These are phyloP conservation scores for Dendropsophus ebraccatus DNA, from an alignment of 2,113 vertebrate species.

Conservation along the genomic window DNA sequence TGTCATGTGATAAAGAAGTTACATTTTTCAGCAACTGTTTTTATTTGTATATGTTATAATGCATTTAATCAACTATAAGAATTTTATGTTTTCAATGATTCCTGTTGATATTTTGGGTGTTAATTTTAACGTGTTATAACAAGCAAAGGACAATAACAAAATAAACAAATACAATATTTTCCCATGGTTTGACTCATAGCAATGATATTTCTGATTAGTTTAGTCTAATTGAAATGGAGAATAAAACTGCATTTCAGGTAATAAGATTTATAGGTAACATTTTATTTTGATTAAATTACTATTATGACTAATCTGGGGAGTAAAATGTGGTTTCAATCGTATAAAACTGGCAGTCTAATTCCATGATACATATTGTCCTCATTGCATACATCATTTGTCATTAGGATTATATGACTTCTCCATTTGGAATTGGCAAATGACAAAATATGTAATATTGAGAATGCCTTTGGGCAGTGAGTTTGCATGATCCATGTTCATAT, in stretches of 20 bases:
- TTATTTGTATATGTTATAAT: neutral
- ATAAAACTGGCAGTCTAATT: slow-evolving; percentile 55
- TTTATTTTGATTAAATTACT: slow-evolving; percentile 53
- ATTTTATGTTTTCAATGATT: neutral
- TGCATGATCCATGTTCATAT: slow-evolving; percentile 36
- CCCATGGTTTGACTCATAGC: slow-evolving; percentile 50
- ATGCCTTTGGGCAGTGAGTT: slow-evolving; percentile 39
- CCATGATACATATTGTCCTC: slow-evolving; percentile 45
- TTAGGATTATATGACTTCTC: slow-evolving; percentile 31
- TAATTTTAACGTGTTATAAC: neutral
- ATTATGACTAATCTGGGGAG: slow-evolving; percentile 55
- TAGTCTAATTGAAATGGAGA: slow-evolving; percentile 49
- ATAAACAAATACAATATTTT: neutral
- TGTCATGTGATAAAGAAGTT: neutral
- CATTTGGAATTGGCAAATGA: slow-evolving; percentile 17
- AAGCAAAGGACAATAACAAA: too few species aligned
- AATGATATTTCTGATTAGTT: slow-evolving; percentile 48
- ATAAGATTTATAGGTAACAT: slow-evolving; percentile 55
- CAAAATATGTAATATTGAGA: slow-evolving; percentile 45
- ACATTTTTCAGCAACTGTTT: neutral
- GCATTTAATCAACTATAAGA: neutral
- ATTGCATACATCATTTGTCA: slow-evolving; percentile 54
- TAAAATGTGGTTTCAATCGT: slow-evolving; percentile 51
- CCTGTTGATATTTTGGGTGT: slow-evolving; percentile 1
- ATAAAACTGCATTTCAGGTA: slow-evolving; percentile 53